Evolutionary conservation across 1,140 invertebrate species (phyloP), one percentile per base, ranked within the genome.

Genomic region (Monomorium pharaonis): DNA sequence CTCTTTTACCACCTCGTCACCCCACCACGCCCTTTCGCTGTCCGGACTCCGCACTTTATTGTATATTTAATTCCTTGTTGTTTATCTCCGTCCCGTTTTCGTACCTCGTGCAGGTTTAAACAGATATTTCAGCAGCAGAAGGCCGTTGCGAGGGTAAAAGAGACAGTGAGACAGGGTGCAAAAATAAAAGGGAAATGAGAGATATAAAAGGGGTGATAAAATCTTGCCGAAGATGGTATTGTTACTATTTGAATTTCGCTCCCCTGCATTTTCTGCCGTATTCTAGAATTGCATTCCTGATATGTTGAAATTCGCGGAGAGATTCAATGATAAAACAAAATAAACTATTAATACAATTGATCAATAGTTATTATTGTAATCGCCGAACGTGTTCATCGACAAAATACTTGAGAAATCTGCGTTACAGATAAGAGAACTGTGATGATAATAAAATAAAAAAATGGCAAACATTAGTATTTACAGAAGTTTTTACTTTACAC

Each of bases 11-110:
- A 77, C 65, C 56, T 77, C 84, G 54, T 67, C 69, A 67, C 88
- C 76, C 88, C 89, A 88, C 81, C 88, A 91, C 91, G 89, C 87
- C 89, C 85, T 86, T 90, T 92, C 88, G 80, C 56, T 91, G 91
- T 92, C 84, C 84, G 54, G 65, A 69, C 83, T 58, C 85, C 60
- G 77, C 78, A 77, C 76, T 92, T 92, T 91, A 89, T 92, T 90
- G 90, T 92, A 91, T 90, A 91, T 91, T 91, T 91, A 90, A 92
- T 92, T 92, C 88, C 88, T 69, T 80, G 72, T 81, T 85, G 76
- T 88, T 91, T 88, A 77, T 88, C 86, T 60, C 63, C 76, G 84
- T 85, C 80, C 87, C 54, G 58, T 88, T 58, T 56, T 51, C 49
- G 60, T 65, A 75, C 12, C 54, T 58, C 24, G 54, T 54, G 42